These are phyloP conservation scores for Euplexia lucipara DNA, from an alignment of 2,888 invertebrate species.

Conservation along the genomic window DNA sequence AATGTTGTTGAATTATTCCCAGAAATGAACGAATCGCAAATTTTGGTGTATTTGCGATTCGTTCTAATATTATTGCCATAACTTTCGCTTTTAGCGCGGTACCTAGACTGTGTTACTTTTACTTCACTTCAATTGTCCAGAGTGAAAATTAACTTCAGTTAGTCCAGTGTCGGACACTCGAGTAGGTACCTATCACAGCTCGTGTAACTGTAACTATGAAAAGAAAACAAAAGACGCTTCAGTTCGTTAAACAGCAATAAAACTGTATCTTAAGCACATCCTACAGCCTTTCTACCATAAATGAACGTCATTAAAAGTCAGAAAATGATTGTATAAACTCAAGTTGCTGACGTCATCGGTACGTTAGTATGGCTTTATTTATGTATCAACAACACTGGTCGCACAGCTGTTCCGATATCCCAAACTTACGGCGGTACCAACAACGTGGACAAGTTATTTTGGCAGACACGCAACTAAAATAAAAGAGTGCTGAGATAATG, in stretches of 20 bases:
- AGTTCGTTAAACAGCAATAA: constrained; percentile 28
- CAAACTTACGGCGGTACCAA: constrained; percentile 18
- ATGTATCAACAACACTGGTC: constrained; percentile 45
- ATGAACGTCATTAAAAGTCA: constrained; percentile 65
- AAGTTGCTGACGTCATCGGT: constrained; percentile 78
- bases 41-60: too few relatives aligned
- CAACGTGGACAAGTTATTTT: constrained; percentile 28
- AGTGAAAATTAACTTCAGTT: not conserved
- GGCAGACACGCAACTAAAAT: constrained; percentile 23
- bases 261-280: constrained; percentile 22
- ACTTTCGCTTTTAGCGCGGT: too few relatives aligned
- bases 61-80: too few relatives aligned
- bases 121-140: not conserved
- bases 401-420: constrained; percentile 54
- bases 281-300: constrained; percentile 60
- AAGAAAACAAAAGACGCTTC: constrained; percentile 17
- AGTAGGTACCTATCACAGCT: constrained; percentile 1
- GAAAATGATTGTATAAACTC: constrained; percentile 77
- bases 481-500: constrained; percentile 11
- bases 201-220: not conserved
- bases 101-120: not conserved
- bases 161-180: not conserved
- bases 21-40: not conserved
- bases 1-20: constrained; percentile 3
- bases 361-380: constrained; percentile 69